Evolutionary conservation across 2,797 vertebrate genomes (phyloP), one percentile per base, ranked within the genome.

Genomic region (Bufotes viridis): DNA sequence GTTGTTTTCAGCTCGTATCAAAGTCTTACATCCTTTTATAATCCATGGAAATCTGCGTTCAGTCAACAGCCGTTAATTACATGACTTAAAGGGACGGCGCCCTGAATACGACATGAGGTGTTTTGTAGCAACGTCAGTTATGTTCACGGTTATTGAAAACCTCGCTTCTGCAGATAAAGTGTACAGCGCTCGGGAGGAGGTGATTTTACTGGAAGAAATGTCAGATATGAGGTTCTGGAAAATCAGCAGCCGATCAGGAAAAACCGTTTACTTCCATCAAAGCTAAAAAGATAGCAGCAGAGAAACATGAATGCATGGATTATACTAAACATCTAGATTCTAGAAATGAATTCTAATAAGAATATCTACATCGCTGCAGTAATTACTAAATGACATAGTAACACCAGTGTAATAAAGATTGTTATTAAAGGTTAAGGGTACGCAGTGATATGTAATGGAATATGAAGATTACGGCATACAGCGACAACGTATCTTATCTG

Each of bases 41-140:
- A 88, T 65, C 87, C 58, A 4, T 1, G 24, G 82, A 63, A 11
- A 74, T 74, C 87, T 2, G 12, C 57, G 24, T 42, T 49, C 51
- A 85, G 57, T 81, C 78, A 76, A 76, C 78, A 49, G n/a, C 12
- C 69, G 85, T 76, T 85, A 81, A 81, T 85, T 81, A 85, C 83
- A 49, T 15, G 42, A 60, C 83, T 83, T 85, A 70, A 85, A 61
- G 82, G 87, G 57, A 26, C 63, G 34, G 14, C 55, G 20, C 70
- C 24, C 60, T 17, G 12, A 42, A 20, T 58, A 17, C 29, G 5
- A 24, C 24, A 26, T 15, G 51, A 72, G 24, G 13, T 14, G 18
- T 20, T 34, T 34, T 15, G 7, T 69, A 70, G n/a, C 22, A 29
- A 34, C 49, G 22, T 34, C 29, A 34, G 29, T 34, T 34, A 34